phyloP scores from a whole-genome alignment of 2,113 vertebrate species.

The Dinomys branickii region DNA sequence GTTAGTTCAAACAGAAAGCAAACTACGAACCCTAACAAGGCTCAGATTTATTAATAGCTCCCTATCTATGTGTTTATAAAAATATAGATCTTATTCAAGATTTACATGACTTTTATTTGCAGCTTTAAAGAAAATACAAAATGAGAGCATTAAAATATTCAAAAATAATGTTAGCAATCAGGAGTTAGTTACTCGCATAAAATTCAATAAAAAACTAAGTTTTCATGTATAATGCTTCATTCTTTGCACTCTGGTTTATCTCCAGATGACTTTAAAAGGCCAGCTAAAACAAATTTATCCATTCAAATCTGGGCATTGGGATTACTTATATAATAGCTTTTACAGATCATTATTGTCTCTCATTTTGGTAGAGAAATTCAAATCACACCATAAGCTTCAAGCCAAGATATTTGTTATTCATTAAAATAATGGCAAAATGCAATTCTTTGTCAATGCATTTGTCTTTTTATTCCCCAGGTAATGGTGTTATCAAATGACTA shows the following conservation, averaged over 20 bases:
- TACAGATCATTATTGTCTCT: constrained; percentile 78
- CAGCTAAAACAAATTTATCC: constrained; percentile 68
- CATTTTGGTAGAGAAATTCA: constrained; percentile 80
- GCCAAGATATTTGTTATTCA: constrained; percentile 50
- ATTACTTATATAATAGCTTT: constrained; percentile 82
- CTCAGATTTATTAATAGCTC: not conserved
- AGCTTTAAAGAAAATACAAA: constrained; percentile 13
- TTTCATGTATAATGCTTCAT: not conserved
- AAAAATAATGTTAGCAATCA: not conserved
- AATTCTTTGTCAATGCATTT: constrained; percentile 18
- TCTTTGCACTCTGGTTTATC: constrained; percentile 55
- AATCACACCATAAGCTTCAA: constrained; percentile 66
- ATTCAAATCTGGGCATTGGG: constrained; percentile 70
- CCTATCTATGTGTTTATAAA: not conserved
- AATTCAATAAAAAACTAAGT: constrained; percentile 48
- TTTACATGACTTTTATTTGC: constrained; percentile 14
- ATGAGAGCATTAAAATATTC: constrained; percentile 6
- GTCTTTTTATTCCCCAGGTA: not conserved
- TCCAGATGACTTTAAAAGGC: constrained; percentile 71
- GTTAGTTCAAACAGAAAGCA: constrained; percentile 34
- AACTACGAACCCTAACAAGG: not conserved
- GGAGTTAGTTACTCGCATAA: not conserved
- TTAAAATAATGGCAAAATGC: constrained; percentile 64
- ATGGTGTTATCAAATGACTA: constrained; percentile 6
- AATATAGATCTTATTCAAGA: not conserved